These are phyloP conservation scores for Pachypsylla venusta DNA, from an alignment of 1,140 invertebrate species.

Conservation along the genomic window DNA sequence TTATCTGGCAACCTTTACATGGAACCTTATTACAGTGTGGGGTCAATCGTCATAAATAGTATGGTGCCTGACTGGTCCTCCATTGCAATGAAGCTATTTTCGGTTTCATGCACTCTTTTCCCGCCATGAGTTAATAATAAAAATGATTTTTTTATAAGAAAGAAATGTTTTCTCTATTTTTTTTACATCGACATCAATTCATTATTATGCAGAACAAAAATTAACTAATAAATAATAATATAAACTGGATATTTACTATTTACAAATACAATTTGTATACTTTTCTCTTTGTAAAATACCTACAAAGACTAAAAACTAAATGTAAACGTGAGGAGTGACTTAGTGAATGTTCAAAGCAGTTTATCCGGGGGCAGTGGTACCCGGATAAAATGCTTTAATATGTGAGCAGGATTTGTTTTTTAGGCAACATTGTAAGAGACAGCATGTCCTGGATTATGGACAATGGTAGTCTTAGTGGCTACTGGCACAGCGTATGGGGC, in stretches of 20 bases:
- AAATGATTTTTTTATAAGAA: too few relatives aligned
- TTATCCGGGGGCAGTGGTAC: neutral
- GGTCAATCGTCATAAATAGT: too few relatives aligned
- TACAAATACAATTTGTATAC: conserved; percentile 7
- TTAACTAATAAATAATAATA: conserved; percentile 1
- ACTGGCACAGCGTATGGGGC: conserved; percentile 26
- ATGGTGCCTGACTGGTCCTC: too few relatives aligned
- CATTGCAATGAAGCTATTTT: too few relatives aligned
- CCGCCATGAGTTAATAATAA: too few relatives aligned
- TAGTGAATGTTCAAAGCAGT: neutral
- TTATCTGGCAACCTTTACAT: too few relatives aligned
- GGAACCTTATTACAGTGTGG: too few relatives aligned
- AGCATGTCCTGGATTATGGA: conserved; percentile 32
- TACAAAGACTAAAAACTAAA: too few relatives aligned
- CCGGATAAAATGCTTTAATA: too few relatives aligned
- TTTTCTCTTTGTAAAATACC: neutral
- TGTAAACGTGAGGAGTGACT: conserved; percentile 5
- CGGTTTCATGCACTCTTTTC: too few relatives aligned
- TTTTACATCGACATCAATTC: conserved; percentile 5
- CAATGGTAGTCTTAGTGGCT: conserved; percentile 27
- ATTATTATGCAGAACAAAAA: neutral
- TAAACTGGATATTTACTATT: neutral
- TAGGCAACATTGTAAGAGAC: conserved; percentile 27
- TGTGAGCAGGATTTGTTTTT: neutral
- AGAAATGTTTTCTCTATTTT: too few relatives aligned